Percentiles rank a stretch among this genome's conserved stretches.
These are phyloP conservation scores for Mirounga angustirostris DNA, from an alignment of 2,113 vertebrate species.

Conservation along the genomic window DNA sequence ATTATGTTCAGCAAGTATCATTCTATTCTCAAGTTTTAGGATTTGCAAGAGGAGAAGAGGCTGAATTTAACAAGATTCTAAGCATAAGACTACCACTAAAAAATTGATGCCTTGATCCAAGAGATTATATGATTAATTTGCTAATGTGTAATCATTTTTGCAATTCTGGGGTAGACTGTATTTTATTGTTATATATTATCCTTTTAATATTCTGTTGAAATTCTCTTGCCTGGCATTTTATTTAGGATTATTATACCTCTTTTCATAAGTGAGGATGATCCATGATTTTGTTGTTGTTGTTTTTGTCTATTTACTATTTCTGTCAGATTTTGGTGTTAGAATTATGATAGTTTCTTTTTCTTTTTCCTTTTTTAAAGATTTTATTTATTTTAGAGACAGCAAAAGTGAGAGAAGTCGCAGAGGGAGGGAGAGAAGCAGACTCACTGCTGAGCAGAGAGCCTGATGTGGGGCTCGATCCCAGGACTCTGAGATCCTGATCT, in stretches of 20 bases:
- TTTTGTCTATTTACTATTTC: not conserved
- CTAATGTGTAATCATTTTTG: not conserved
- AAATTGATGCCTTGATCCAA: not conserved
- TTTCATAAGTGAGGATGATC: not conserved
- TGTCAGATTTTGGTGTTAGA: slow-evolving; percentile 6
- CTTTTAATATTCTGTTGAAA: slow-evolving; percentile 28
- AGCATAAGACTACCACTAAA: not conserved
- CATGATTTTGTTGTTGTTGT: not conserved
- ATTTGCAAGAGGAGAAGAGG: not conserved
- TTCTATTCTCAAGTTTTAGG: slow-evolving; percentile 32
- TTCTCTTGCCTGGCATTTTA: slow-evolving; percentile 33
- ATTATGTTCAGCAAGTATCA: slow-evolving; percentile 17
- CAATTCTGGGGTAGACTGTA: not conserved
- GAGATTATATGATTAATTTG: not conserved
- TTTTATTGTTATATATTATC: not conserved
- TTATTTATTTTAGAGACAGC: no score
- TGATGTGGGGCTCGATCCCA: not conserved
- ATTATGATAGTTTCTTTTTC: not conserved
- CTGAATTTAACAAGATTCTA: slow-evolving; percentile 1
- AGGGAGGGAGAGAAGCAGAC: not conserved
- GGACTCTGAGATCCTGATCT: not conserved
- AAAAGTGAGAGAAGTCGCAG: no score
- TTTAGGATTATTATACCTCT: slow-evolving; percentile 30
- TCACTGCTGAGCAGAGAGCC: not conserved
- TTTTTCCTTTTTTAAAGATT: not conserved